A percentile compares a stretch with the other conserved stretches of the same genome.
Conservation (phyloP, 2,113 vertebrate genomes). For the Nothocercus nigrocapillus region DNA sequence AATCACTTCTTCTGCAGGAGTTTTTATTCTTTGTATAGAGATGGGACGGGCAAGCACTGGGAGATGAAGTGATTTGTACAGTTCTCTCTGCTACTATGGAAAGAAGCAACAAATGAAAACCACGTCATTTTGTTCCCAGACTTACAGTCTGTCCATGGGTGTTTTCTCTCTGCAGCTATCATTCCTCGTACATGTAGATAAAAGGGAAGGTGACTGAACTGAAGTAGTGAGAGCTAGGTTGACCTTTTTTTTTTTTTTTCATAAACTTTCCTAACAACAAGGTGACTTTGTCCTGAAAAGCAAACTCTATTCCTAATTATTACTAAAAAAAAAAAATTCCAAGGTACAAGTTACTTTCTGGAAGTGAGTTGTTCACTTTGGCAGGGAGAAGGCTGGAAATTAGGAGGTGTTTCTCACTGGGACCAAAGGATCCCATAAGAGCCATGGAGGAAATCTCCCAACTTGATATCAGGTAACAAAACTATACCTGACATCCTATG, state of each 20-base stretch:
- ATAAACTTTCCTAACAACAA: background rate
- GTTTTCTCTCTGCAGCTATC: background rate
- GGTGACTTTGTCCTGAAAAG: background rate
- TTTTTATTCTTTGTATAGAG: background rate
- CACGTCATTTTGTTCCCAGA: background rate
- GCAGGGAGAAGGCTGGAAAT: background rate
- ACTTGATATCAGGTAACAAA: background rate
- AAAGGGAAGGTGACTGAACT: background rate
- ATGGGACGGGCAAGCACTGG: background rate
- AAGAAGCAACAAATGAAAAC: background rate
- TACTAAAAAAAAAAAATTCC: background rate
- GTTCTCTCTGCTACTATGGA: background rate
- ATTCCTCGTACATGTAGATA: background rate
- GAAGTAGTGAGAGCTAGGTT: background rate
- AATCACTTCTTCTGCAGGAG: background rate
- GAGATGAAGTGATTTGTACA: background rate
- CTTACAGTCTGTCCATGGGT: background rate
- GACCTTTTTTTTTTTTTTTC: background rate
- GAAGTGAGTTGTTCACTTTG: background rate
- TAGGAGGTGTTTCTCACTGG: background rate
- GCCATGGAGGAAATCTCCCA: background rate
- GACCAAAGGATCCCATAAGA: background rate
- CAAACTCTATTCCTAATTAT: background rate
- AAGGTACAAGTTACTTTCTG: background rate
- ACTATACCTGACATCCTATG: accelerated